These are phyloP conservation scores for Cochlearius cochlearius DNA, from an alignment of 2,113 vertebrate species.

Conservation along the genomic window DNA sequence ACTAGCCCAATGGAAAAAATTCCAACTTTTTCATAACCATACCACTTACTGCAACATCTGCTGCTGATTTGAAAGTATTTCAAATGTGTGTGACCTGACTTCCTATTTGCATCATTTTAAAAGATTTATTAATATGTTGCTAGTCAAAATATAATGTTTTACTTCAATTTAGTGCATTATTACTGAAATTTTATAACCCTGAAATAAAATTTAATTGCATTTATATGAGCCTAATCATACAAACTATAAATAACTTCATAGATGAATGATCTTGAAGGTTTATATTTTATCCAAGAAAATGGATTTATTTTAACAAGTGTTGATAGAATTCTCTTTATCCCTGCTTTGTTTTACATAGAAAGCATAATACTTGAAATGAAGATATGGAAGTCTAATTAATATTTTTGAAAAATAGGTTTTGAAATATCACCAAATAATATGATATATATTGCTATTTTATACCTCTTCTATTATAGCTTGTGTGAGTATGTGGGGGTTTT, in stretches of 20 bases:
- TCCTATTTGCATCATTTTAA: neutral
- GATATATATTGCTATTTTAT: neutral
- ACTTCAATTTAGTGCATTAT: neutral
- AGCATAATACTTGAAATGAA: neutral
- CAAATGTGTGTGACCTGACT: neutral
- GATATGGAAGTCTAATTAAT: neutral
- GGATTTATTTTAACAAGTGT: neutral
- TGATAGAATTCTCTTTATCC: neutral
- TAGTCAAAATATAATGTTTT: neutral
- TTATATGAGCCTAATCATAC: neutral
- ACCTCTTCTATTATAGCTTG: neutral
- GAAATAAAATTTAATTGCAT: constrained; percentile 22
- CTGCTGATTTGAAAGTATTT: neutral
- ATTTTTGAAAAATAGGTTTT: neutral
- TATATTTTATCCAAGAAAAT: neutral
- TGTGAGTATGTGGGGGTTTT: accelerated
- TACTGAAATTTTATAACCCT: neutral
- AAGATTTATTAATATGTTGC: neutral
- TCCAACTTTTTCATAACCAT: neutral
- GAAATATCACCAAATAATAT: neutral
- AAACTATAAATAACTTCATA: neutral
- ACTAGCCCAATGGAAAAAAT: neutral
- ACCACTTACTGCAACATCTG: neutral
- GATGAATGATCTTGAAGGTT: neutral
- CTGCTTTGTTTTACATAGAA: neutral